Evolutionary conservation across 1,140 invertebrate species (phyloP).

Genomic region (Phthorimaea operculella): DNA sequence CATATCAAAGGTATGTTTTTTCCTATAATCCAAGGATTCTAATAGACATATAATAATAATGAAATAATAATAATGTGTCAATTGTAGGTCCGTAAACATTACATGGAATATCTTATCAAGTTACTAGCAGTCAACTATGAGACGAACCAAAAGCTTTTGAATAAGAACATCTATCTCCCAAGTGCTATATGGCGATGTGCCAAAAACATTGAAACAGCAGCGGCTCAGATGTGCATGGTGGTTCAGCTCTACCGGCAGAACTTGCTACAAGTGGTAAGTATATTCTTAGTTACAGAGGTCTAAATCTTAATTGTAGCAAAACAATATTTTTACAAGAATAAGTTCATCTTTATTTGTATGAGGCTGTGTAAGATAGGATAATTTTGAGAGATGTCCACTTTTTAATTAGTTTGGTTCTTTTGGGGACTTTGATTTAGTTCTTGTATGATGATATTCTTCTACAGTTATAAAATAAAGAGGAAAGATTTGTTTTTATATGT

Average conservation of each 20-base stretch:
- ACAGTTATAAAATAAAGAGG: too few relatives aligned
- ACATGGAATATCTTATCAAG: slow-evolving; percentile 59
- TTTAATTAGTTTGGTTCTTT: too few relatives aligned
- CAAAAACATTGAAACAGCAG: slow-evolving; percentile 55
- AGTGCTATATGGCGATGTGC: slow-evolving; percentile 61
- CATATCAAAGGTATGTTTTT: slow-evolving; percentile 45
- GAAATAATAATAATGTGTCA: too few relatives aligned
- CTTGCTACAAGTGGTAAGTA: slow-evolving; percentile 41
- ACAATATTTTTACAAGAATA: slow-evolving; percentile 8
- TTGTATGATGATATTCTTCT: too few relatives aligned
- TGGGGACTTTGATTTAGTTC: too few relatives aligned
- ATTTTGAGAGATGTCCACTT: too few relatives aligned
- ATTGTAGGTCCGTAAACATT: slow-evolving; percentile 59
- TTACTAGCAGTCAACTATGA: slow-evolving; percentile 57
- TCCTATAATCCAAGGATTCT: not conserved
- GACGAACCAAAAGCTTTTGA: slow-evolving; percentile 41
- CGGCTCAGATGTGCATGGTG: slow-evolving; percentile 55
- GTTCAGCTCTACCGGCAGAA: slow-evolving; percentile 54
- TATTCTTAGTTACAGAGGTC: not conserved
- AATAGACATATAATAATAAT: too few relatives aligned
- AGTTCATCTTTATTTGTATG: not conserved
- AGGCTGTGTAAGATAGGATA: too few relatives aligned
- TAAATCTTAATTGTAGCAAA: slow-evolving; percentile 1
- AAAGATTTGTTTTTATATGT: too few relatives aligned
- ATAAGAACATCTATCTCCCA: slow-evolving; percentile 57